These are phyloP conservation scores for Bombus impatiens DNA, from an alignment of 1,140 invertebrate species.

Conservation along the genomic window DNA sequence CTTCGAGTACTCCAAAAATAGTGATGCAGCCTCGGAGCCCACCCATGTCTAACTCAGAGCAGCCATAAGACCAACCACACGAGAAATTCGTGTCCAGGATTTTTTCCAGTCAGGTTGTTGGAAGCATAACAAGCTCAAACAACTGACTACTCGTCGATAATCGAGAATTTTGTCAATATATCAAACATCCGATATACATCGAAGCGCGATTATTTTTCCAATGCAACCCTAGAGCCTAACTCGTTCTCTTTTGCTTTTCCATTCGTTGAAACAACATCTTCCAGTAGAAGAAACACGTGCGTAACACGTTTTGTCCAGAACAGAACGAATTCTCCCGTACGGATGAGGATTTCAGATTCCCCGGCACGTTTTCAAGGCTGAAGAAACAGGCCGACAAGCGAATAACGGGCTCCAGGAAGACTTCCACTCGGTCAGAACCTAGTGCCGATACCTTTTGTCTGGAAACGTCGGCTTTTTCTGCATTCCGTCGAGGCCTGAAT, in stretches of 20 bases:
- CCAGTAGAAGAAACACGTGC: background rate
- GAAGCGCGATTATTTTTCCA: background rate
- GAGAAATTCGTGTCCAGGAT: background rate
- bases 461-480: conserved; percentile 39
- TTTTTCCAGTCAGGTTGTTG: background rate
- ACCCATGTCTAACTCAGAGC: background rate
- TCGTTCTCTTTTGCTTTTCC: background rate
- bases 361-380: background rate
- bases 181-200: background rate
- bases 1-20: background rate
- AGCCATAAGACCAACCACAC: background rate
- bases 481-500: conserved; percentile 20
- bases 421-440: conserved; percentile 25
- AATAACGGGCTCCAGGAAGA: conserved; percentile 24
- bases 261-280: background rate
- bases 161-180: background rate
- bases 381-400: conserved; percentile 3
- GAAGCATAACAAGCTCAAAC: background rate
- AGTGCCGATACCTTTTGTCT: conserved; percentile 33
- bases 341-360: conserved; percentile 16
- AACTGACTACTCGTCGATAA: background rate
- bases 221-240: background rate
- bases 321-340: background rate
- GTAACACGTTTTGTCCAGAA: background rate
- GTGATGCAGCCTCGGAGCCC: background rate